Conservation (phyloP, 1,140 invertebrate genomes). For the Aphaenogaster rudis region DNA sequence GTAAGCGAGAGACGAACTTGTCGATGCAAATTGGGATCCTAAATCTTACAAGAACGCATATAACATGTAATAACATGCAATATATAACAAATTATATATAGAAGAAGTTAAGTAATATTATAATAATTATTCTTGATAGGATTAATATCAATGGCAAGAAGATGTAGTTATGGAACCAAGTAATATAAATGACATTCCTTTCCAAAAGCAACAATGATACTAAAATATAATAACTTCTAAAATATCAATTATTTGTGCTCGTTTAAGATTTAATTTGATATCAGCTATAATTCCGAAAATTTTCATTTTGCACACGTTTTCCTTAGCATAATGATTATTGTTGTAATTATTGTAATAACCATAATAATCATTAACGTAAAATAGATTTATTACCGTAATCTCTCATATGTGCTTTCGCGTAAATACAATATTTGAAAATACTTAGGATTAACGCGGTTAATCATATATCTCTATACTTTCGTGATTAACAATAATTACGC, state of each 20-base stretch:
- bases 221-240: not conserved
- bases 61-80: not conserved
- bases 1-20: constrained; percentile 11
- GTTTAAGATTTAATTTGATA: not conserved
- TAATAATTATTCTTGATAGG: not conserved
- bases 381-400: constrained; percentile 29
- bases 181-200: not conserved
- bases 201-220: not conserved
- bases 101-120: not conserved
- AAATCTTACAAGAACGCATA: constrained; percentile 1
- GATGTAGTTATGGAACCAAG: not conserved
- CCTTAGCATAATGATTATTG: not conserved
- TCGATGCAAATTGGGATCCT: constrained; percentile 9
- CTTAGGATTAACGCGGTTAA: not conserved
- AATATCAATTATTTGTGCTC: not conserved
- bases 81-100: not conserved
- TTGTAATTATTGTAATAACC: constrained; percentile 17
- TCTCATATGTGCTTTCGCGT: not conserved
- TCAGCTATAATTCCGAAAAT: not conserved
- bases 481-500: constrained; percentile 55
- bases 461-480: constrained; percentile 28
- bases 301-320: no score
- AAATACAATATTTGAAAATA: constrained; percentile 35
- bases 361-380: constrained; percentile 1
- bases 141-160: not conserved